phyloP scores from a whole-genome alignment of 2,888 invertebrate species.

The Alcis repandata region DNA sequence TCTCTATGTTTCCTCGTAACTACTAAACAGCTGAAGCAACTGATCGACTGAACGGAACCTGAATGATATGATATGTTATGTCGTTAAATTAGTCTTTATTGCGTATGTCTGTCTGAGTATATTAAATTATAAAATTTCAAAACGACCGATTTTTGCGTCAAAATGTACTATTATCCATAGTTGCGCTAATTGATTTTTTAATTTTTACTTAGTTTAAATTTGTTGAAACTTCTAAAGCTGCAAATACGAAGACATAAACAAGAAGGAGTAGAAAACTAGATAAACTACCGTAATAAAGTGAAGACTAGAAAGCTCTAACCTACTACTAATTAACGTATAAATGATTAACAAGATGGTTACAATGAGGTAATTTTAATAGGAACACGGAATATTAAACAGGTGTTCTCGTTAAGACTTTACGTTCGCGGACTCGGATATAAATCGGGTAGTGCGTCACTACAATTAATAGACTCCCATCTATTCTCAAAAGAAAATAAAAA shows the following conservation, averaged over 20 bases:
- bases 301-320: constrained; percentile 1
- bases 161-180: no score
- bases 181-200: no score
- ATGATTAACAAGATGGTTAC: constrained; percentile 13
- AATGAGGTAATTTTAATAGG: constrained; percentile 22
- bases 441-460: constrained; percentile 78
- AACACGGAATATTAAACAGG: constrained; percentile 63
- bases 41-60: no score
- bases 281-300: not conserved
- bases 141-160: no score
- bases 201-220: not conserved
- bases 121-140: no score
- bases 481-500: constrained; percentile 84
- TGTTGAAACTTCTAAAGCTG: not conserved
- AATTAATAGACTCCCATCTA: constrained; percentile 81
- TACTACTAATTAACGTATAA: constrained; percentile 11
- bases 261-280: not conserved
- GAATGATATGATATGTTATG: no score
- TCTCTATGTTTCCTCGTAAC: no score
- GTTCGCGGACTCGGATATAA: constrained; percentile 49
- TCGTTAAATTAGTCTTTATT: no score
- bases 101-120: no score
- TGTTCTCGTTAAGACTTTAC: constrained; percentile 60
- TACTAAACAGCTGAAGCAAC: no score
- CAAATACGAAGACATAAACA: not conserved